Base-by-base conservation (phyloP, 35 echinoderm and acorn worm species). In the Diadema setosum region DNA sequence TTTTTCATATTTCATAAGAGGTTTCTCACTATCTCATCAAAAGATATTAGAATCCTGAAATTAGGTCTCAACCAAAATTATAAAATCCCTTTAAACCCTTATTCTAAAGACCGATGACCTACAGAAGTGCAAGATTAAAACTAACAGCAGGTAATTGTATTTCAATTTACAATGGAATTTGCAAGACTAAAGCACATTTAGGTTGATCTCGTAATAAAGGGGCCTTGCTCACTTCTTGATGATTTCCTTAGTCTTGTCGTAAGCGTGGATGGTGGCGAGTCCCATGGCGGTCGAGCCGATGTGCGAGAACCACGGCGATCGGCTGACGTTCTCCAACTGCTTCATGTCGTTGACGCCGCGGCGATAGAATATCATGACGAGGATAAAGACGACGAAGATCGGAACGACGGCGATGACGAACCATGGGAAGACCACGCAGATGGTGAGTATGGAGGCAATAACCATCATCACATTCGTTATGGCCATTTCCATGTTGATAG, bases 301-400 rank as follows among this genome's bases (percentile, higher is more conserved):
- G 59, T 94, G 92, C 0, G 96, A 99, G 36, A 99, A 94, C 96
- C 96, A 99, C n/a, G 93, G 93, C n/a, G 96, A 99, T 18, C 96
- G 89, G 1, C 89, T 95, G 0, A 95, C 67, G 29, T 99, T 99
- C 58, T 99, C 96, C 12, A 99, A 33, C 5, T 87, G 89, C 59
- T 99, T 99, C 43, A 94, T 60, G 56, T 94, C 93, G 15, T 89
- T 93, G 7, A 94, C 85, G 5, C 96, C 96, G 43, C 45, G 78
- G 0, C 96, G 92, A 35, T 95, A 99, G 52, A 91, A 93, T 50
- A 75, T 58, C 3, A 99, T 33, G 36, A 94, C 86, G 27, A 95
- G 5, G 16, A 82, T 31, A 45, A 92, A 99, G 29, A 91, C 29
- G 42, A 92, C n/a, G n/a, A 91, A 39, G 16, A 99, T 85, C 0